Conservation (phyloP, 2,797 vertebrate genomes). For the Acrossocheilus wenchowensis region DNA sequence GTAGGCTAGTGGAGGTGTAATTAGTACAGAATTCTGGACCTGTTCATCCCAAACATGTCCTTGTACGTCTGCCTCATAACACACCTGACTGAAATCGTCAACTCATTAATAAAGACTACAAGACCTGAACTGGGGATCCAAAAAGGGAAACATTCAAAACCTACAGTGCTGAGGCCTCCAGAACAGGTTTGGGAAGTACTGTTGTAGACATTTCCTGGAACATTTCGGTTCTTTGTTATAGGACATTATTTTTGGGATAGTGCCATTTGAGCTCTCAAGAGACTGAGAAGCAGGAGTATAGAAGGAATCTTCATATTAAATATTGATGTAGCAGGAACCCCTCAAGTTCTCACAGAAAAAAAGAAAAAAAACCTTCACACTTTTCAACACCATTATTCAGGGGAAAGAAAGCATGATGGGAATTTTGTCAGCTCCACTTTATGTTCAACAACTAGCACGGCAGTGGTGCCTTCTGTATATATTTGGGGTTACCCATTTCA, state of each 20-base stretch:
- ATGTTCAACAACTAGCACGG: conserved; percentile 13
- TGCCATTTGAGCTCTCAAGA: neutral
- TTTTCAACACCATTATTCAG: neutral
- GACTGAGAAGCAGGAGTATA: neutral
- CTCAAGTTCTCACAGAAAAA: conserved; percentile 2
- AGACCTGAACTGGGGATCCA: neutral
- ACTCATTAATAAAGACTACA: neutral
- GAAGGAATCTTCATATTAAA: conserved; percentile 1
- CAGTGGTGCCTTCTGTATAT: conserved; percentile 11
- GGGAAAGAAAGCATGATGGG: conserved; percentile 55
- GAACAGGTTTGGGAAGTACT: neutral
- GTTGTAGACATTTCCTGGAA: neutral
- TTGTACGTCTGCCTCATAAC: neutral
- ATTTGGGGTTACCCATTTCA: conserved; percentile 28
- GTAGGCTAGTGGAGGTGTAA: neutral
- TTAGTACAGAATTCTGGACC: neutral
- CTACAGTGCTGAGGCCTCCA: neutral
- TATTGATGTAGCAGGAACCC: neutral
- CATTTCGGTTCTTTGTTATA: neutral
- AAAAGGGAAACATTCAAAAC: neutral
- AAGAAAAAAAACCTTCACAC: neutral
- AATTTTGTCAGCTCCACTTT: conserved; percentile 42
- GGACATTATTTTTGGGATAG: neutral
- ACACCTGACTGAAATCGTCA: neutral
- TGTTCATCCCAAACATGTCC: neutral